These are phyloP conservation scores for Cladopsammia gracilis DNA, from an alignment of 64 coral and sea anemone species.

Conservation along the genomic window DNA sequence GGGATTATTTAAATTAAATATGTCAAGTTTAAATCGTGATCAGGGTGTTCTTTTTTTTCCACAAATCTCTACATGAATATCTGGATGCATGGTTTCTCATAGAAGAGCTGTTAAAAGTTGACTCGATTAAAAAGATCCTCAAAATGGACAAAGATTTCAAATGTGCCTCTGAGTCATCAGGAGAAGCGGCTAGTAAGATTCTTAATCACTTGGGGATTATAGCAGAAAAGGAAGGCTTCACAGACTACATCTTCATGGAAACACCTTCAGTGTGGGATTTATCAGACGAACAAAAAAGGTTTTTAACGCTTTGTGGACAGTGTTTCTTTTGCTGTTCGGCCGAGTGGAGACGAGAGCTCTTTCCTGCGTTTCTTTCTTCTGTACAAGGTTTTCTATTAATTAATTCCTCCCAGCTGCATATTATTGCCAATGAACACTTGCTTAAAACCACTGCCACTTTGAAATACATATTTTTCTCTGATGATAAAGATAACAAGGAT, in stretches of 20 bases:
- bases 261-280: neutral
- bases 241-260: neutral
- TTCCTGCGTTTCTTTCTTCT: neutral
- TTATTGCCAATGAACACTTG: neutral
- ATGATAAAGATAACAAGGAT: neutral
- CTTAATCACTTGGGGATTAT: neutral
- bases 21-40: neutral
- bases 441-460: neutral
- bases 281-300: neutral
- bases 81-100: conserved; percentile 17
- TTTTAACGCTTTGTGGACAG: neutral
- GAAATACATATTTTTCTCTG: neutral
- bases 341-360: neutral
- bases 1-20: neutral
- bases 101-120: neutral
- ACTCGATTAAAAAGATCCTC: neutral
- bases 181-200: neutral
- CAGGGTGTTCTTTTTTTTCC: conserved; percentile 15
- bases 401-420: neutral
- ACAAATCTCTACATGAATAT: conserved; percentile 42
- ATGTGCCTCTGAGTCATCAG: neutral
- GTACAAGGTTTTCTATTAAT: neutral
- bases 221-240: neutral
- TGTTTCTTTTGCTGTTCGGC: neutral
- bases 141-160: neutral